A percentile compares a stretch with the other conserved stretches of the same genome.
These are phyloP conservation scores for Brachyhypopomus occidentalis DNA, from an alignment of 2,113 vertebrate genomes.

Conservation along the genomic window DNA sequence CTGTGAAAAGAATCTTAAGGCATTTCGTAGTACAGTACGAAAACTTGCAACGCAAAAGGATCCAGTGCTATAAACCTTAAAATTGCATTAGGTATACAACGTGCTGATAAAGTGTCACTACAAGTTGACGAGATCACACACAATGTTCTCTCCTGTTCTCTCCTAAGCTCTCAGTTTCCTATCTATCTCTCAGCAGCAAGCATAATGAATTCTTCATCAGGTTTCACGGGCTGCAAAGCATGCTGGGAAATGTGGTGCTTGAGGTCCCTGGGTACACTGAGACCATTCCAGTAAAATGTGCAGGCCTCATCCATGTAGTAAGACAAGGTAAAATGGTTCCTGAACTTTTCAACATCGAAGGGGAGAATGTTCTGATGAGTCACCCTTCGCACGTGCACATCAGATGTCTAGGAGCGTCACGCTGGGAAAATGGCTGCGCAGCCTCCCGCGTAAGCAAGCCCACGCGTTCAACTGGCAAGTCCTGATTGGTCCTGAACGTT, in stretches of 20 bases:
- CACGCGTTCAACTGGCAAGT: not conserved
- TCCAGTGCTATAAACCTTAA: not conserved
- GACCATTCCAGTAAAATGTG: conserved; percentile 12
- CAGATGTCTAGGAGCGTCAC: conserved; percentile 28
- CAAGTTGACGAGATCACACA: too few species aligned
- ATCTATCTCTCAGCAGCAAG: not conserved
- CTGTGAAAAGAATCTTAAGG: conserved; percentile 7
- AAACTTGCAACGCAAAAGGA: not conserved
- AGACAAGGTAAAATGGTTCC: conserved; percentile 40
- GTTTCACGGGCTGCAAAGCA: conserved; percentile 33
- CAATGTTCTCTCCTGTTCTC: not conserved
- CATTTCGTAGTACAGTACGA: not conserved
- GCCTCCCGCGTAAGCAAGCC: not conserved
- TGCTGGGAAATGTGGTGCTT: conserved; percentile 34
- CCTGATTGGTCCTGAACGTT: conserved; percentile 17
- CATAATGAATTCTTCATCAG: not conserved
- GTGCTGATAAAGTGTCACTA: too few species aligned
- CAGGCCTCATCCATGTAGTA: conserved; percentile 7
- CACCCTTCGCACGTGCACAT: conserved; percentile 40
- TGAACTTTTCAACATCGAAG: conserved; percentile 25
- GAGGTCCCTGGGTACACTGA: not conserved
- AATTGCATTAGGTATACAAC: not conserved
- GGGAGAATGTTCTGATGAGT: conserved; percentile 33
- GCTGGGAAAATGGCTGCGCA: conserved; percentile 34
- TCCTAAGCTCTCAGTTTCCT: not conserved